phyloP scores from a whole-genome alignment of 1,140 invertebrate species.

The Paraescarpia echinospica region DNA sequence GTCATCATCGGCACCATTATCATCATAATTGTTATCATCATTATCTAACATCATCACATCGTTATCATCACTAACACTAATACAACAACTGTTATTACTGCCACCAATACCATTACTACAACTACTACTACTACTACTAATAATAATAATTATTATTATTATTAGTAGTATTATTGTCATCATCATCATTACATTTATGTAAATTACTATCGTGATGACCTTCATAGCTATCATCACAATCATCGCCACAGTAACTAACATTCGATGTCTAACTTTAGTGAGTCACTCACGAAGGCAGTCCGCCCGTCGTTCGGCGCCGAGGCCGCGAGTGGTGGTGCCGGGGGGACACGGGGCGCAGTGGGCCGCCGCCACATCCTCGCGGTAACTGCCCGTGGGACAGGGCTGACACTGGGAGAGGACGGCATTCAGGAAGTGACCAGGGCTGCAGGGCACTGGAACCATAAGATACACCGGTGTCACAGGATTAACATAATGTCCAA shows the following conservation, averaged over 20 bases:
- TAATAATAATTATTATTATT: too few species aligned
- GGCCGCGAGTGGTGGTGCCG: background rate
- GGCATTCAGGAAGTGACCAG: background rate
- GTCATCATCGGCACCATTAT: background rate
- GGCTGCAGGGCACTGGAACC: background rate
- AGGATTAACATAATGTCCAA: too few species aligned
- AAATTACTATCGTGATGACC: background rate
- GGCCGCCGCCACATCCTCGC: background rate
- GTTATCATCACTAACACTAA: too few species aligned
- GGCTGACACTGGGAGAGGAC: background rate
- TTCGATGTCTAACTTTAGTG: too few species aligned
- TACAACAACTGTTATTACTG: too few species aligned
- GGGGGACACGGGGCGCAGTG: background rate
- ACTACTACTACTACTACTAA: too few species aligned
- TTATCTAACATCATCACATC: too few species aligned
- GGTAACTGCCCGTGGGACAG: background rate
- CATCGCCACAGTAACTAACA: background rate
- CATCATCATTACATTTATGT: too few species aligned
- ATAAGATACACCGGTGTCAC: background rate
- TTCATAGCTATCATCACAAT: background rate
- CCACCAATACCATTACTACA: too few species aligned
- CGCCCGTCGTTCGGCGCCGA: background rate
- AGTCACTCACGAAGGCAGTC: background rate
- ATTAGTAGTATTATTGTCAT: too few species aligned
- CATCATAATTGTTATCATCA: background rate